phyloP scores from a whole-genome alignment of 2,113 vertebrate genomes.

The Lophius piscatorius region DNA sequence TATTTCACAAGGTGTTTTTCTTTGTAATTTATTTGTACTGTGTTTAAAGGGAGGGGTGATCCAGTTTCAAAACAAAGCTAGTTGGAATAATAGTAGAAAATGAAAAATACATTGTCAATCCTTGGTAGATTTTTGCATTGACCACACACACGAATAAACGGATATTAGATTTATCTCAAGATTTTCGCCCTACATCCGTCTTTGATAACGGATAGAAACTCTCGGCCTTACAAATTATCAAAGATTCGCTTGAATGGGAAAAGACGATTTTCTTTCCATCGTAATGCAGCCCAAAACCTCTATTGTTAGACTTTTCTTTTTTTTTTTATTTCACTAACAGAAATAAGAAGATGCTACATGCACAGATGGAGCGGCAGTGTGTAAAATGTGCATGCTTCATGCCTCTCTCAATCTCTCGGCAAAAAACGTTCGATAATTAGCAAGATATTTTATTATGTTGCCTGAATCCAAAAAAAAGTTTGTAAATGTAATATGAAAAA shows the following conservation, averaged over 20 bases:
- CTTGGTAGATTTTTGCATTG: too few relatives aligned
- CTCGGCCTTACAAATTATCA: conserved; percentile 48
- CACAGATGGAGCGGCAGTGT: conserved; percentile 18
- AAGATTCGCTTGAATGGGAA: conserved; percentile 43
- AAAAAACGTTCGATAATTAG: conserved; percentile 40
- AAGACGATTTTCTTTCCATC: conserved; percentile 52
- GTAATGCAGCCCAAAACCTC: conserved; percentile 56
- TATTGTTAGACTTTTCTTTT: conserved; percentile 27
- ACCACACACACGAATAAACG: too few relatives aligned
- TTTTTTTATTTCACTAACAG: conserved; percentile 16
- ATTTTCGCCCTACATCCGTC: conserved; percentile 51
- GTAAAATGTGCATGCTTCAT: conserved; percentile 29
- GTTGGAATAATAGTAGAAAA: conserved; percentile 5
- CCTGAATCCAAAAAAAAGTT: conserved; percentile 42
- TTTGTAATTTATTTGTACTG: conserved; percentile 26
- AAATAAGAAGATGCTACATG: conserved; percentile 30
- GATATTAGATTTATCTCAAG: too few relatives aligned
- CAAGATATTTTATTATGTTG: conserved; percentile 45
- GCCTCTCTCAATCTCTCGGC: conserved; percentile 31
- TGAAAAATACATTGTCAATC: conserved; percentile 10
- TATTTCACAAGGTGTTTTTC: conserved; percentile 25
- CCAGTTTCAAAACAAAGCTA: conserved; percentile 30
- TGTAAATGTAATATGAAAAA: conserved; percentile 51
- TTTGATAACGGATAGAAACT: conserved; percentile 50
- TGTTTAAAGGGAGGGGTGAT: conserved; percentile 25